Percentiles rank a stretch among this genome's conserved stretches.
Evolutionary conservation across 2,113 vertebrate species (phyloP).

Genomic region (Megaptera novaeangliae): DNA sequence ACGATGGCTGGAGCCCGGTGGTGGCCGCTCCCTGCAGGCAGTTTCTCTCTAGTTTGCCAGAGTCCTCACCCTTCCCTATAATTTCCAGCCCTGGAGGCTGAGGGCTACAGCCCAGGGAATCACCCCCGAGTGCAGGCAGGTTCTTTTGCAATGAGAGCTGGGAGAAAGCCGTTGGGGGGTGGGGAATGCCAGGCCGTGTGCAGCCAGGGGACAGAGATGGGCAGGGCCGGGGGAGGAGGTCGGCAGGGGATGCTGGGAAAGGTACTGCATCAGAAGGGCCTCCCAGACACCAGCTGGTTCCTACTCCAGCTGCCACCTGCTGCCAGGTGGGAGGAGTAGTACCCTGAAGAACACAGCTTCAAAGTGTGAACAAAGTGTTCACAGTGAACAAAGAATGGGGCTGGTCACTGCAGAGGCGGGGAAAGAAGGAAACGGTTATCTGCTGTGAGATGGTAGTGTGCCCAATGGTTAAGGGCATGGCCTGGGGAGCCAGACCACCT

Average conservation of each 20-base stretch:
- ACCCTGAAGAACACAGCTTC: background rate
- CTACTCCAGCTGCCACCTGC: background rate
- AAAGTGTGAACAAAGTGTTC: too few relatives aligned
- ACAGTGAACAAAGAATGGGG: background rate
- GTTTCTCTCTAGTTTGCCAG: background rate
- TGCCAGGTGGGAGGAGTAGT: background rate
- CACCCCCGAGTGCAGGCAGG: background rate
- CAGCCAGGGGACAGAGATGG: background rate
- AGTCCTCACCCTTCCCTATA: background rate
- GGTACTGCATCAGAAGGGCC: background rate
- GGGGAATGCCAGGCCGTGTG: fast-evolving
- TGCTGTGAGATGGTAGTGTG: too few relatives aligned
- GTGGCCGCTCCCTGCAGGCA: background rate
- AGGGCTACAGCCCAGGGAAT: background rate
- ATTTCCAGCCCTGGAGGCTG: background rate
- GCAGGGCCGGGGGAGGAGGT: background rate
- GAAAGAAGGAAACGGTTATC: background rate
- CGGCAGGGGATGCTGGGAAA: background rate
- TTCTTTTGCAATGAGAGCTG: background rate
- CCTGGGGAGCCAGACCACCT: background rate
- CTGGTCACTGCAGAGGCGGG: background rate
- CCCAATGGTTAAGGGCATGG: background rate
- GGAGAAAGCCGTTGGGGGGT: background rate
- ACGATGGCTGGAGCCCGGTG: background rate
- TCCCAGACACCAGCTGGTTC: background rate